Evolutionary conservation across 1,140 invertebrate genomes (phyloP), one percentile per base, ranked within the genome.

Genomic region (Archivesica marissinica): DNA sequence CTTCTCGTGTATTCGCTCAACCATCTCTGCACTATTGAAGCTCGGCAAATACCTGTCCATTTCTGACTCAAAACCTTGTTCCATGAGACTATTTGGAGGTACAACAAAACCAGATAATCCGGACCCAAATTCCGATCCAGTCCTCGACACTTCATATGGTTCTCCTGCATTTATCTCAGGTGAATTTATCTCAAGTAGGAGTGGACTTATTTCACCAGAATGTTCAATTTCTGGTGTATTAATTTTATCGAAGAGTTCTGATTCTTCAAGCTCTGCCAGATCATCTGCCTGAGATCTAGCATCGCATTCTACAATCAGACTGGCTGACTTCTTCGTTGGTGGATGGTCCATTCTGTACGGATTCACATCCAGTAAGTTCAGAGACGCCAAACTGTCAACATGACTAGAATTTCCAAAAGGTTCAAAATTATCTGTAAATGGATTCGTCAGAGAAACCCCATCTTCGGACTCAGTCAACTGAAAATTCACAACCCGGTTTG

Each of bases 11-110:
- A 93, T 92, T 39, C 87, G 88, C 61, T 92, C 81, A 44, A 93
- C 91, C 91, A 92, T 93, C 47, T 93, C 92, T 25, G 90, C 89
- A 81, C 85, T 93, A 86, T 92, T 93, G 75, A 93, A 92, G 81
- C 92, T 93, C 11, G 92, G 92, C 7, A 93, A 83, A 66, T 88
- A 74, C 28, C 88, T 86, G 44, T 91, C 89, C 20, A 81, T 83
- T 13, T 82, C 56, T n/a, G 80, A 70, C 4, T 52, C 23, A 56
- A 90, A 87, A 1, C 82, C 86, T 17, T 87, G 44, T 28, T 92
- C 91, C 81, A 91, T 89, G 30, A 88, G 86, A 47, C 92, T 93
- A 74, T 92, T 92, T n/a, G 89, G 90, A 15, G 92, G 91, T 9
- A 92, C 91, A 17, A 35, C 25, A 28, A 70, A 54, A 35, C 78